A percentile compares a stretch with the other conserved stretches of the same genome.
These are phyloP conservation scores for Grantiella picta DNA, from an alignment of 2,113 vertebrate genomes.

Conservation along the genomic window DNA sequence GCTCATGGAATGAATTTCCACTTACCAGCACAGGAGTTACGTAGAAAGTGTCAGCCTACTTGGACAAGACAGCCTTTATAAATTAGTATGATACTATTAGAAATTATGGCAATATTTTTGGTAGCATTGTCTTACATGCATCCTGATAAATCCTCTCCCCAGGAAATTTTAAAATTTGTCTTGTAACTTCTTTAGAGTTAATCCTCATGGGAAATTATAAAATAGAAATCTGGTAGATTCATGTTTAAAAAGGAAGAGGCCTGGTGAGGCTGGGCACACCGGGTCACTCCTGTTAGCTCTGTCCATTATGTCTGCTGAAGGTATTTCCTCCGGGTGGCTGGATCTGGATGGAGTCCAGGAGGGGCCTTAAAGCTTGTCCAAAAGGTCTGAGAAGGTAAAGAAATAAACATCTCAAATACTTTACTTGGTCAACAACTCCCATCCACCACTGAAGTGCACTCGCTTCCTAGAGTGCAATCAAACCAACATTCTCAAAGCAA, in stretches of 20 bases:
- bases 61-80: slow-evolving; percentile 72
- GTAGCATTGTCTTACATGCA: slow-evolving; percentile 68
- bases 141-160: slow-evolving; percentile 68
- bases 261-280: slow-evolving; percentile 55
- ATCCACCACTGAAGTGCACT: background rate
- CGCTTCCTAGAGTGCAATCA: background rate
- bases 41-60: slow-evolving; percentile 67
- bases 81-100: slow-evolving; percentile 74
- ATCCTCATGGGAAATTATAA: slow-evolving; percentile 77
- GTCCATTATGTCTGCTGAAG: slow-evolving; percentile 84
- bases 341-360: slow-evolving; percentile 86
- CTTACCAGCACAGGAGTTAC: slow-evolving; percentile 48
- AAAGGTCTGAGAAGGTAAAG: slow-evolving; percentile 81
- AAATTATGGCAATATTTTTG: slow-evolving; percentile 68
- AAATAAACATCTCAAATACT: background rate
- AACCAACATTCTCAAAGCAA: background rate
- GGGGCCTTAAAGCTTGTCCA: slow-evolving; percentile 88
- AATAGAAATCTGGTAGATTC: slow-evolving; percentile 76
- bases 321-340: slow-evolving; percentile 84
- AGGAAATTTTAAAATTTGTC: slow-evolving; percentile 63
- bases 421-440: background rate
- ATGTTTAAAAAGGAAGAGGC: slow-evolving; percentile 78
- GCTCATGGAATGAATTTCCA: slow-evolving; percentile 30
- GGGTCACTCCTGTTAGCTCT: slow-evolving; percentile 76
- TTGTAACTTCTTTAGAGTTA: slow-evolving; percentile 64